These are phyloP conservation scores for Salvelinus fontinalis DNA, from an alignment of 2,113 vertebrate genomes.

Conservation along the genomic window DNA sequence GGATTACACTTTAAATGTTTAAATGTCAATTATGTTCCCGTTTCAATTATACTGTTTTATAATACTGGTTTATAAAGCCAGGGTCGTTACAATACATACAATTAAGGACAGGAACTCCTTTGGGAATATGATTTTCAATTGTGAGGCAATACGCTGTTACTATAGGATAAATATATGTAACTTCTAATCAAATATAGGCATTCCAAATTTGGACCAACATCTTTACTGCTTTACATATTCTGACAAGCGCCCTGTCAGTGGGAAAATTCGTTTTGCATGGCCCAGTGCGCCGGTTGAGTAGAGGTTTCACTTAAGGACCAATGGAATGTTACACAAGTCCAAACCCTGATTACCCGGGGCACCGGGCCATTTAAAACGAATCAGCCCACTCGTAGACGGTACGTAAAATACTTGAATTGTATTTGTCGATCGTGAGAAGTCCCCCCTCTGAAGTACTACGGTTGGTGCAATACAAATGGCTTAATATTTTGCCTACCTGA, in stretches of 20 bases:
- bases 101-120: too few species aligned
- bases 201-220: background rate
- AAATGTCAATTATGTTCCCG: too few species aligned
- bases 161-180: background rate
- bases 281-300: too few species aligned
- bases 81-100: too few species aligned
- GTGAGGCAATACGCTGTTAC: background rate
- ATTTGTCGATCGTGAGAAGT: conserved; percentile 56
- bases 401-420: conserved; percentile 66
- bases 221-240: conserved; percentile 18
- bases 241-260: background rate
- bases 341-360: too few species aligned
- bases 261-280: too few species aligned
- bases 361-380: too few species aligned
- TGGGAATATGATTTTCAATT: background rate
- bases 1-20: too few species aligned
- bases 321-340: too few species aligned
- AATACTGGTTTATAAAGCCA: too few species aligned
- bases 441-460: conserved; percentile 43
- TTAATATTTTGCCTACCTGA: conserved; percentile 30
- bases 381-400: conserved; percentile 61
- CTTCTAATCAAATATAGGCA: background rate
- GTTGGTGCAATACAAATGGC: conserved; percentile 60
- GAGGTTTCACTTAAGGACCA: too few species aligned
- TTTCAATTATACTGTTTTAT: too few species aligned